Conservation (phyloP, 1,140 invertebrate genomes). For the Lerema accius region DNA sequence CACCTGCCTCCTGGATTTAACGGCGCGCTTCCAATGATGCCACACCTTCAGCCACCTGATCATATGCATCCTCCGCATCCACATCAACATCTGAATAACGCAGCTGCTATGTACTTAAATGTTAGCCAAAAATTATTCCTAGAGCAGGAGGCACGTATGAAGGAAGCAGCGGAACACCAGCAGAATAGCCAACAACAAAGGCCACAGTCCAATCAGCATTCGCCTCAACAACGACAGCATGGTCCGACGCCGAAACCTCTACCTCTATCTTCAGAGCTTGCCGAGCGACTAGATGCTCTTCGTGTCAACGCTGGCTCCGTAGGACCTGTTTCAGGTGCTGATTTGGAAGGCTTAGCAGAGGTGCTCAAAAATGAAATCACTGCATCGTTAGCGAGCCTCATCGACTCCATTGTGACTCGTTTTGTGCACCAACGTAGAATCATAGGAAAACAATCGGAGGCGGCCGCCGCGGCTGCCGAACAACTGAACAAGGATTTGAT, state of each 20-base stretch:
- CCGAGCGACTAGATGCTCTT: conserved; percentile 86
- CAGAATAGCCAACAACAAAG: conserved; percentile 80
- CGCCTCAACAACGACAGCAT: conserved; percentile 80
- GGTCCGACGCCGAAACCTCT: conserved; percentile 74
- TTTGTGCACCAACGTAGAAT: conserved; percentile 92
- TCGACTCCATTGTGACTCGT: conserved; percentile 93
- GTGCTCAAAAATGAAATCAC: conserved; percentile 95
- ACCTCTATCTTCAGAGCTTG: conserved; percentile 83
- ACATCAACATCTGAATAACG: conserved; percentile 85
- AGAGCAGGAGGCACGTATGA: conserved; percentile 89
- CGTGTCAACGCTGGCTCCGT: conserved; percentile 84
- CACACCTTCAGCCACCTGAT: conserved; percentile 83
- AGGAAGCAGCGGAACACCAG: conserved; percentile 85
- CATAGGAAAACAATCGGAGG: conserved; percentile 89
- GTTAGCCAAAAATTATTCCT: conserved; percentile 88
- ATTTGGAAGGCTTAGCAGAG: conserved; percentile 94
- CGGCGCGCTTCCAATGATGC: conserved; percentile 81
- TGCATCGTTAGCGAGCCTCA: conserved; percentile 91
- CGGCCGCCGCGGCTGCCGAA: conserved; percentile 88
- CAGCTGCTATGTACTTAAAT: conserved; percentile 89
- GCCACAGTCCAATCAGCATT: conserved; percentile 83
- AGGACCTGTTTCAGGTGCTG: conserved; percentile 87
- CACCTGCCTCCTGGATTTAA: conserved; percentile 83
- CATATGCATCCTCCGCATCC: conserved; percentile 83
- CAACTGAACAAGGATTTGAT: conserved; percentile 92